Conservation (phyloP, 1,140 invertebrate genomes). For the Nymphalis io region DNA sequence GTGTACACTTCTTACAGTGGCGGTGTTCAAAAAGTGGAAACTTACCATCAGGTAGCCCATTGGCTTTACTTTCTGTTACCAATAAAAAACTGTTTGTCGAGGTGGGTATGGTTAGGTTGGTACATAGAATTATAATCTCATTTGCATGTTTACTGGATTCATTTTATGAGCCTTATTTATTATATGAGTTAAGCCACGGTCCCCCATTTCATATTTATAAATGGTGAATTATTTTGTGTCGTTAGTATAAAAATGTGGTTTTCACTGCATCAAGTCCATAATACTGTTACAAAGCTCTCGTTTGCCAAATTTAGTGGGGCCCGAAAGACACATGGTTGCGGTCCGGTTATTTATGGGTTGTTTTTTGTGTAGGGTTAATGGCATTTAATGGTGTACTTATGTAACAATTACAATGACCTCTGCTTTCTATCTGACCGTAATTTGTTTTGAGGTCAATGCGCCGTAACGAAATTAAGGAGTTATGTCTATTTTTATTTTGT, state of each 20-base stretch:
- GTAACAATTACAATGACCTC: constrained; percentile 46
- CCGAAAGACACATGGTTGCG: constrained; percentile 38
- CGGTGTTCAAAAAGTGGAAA: no score
- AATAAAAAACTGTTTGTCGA: no score
- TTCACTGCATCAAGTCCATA: constrained; percentile 35
- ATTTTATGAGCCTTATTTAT: constrained; percentile 11
- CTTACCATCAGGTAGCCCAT: no score
- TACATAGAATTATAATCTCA: neutral
- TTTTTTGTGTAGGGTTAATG: constrained; percentile 44
- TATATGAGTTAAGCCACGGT: constrained; percentile 5
- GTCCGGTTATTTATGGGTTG: constrained; percentile 41
- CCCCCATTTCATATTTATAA: constrained; percentile 27
- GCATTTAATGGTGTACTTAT: constrained; percentile 44
- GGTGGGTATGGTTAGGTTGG: no score
- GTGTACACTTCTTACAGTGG: no score
- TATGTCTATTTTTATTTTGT: constrained; percentile 8
- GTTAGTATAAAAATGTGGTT: constrained; percentile 39
- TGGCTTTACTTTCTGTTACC: no score
- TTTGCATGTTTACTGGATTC: neutral
- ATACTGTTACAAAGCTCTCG: constrained; percentile 36
- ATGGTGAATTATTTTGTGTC: constrained; percentile 29
- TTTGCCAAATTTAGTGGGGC: constrained; percentile 38
- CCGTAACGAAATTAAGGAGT: constrained; percentile 17
- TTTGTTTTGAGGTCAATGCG: constrained; percentile 41
- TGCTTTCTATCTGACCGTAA: constrained; percentile 35